Conservation (phyloP, 2,888 invertebrate genomes). For the Cerastis leucographa region DNA sequence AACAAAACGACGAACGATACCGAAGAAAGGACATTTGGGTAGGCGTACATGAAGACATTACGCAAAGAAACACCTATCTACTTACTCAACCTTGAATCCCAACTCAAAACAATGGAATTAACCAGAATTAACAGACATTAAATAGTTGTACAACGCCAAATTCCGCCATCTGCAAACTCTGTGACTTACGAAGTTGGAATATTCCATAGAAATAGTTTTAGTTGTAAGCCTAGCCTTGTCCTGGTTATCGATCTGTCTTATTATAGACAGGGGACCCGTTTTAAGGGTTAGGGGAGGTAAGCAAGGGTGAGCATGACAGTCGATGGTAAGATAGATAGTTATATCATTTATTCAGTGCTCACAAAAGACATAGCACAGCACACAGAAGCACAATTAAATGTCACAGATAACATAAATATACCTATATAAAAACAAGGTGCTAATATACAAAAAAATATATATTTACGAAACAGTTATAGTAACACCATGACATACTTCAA, state of each 20-base stretch:
- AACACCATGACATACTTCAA: no score
- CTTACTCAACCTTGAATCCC: not conserved
- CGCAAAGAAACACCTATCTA: not conserved
- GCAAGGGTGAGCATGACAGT: conserved; percentile 20
- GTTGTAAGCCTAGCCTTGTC: conserved; percentile 27
- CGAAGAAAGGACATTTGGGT: no score
- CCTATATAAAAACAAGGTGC: no score
- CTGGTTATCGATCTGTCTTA: conserved; percentile 50
- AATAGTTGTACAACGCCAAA: conserved; percentile 25
- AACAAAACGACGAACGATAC: no score
- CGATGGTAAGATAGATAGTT: no score
- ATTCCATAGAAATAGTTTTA: conserved; percentile 42
- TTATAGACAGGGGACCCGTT: conserved; percentile 33
- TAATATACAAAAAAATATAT: no score
- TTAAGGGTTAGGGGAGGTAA: conserved; percentile 13
- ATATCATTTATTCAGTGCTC: no score
- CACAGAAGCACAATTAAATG: no score
- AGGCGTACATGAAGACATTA: not conserved
- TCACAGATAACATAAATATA: no score
- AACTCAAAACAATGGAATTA: not conserved
- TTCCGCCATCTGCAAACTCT: conserved; percentile 1
- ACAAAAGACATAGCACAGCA: no score
- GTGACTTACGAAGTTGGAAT: conserved; percentile 13
- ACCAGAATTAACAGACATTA: conserved; percentile 1
- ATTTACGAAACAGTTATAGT: no score